These are phyloP conservation scores for Nowickia ferox DNA, from an alignment of 2,888 invertebrate species.

Conservation along the genomic window DNA sequence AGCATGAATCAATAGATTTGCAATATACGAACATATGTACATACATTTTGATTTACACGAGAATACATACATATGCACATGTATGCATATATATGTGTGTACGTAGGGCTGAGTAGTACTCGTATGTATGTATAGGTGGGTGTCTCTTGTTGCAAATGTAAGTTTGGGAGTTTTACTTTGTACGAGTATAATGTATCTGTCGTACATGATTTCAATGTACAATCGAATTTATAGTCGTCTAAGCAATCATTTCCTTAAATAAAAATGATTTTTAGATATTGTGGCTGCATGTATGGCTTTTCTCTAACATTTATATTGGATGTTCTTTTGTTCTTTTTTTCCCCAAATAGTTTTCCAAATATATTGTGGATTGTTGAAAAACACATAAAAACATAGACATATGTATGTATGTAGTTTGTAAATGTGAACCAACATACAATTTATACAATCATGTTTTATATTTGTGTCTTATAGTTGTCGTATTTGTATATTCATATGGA, in stretches of 20 bases:
- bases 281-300: neutral
- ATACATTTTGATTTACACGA: neutral
- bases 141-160: neutral
- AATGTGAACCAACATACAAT: neutral
- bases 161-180: neutral
- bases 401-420: neutral
- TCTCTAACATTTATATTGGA: neutral
- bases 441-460: slow-evolving; percentile 31
- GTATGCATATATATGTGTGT: neutral
- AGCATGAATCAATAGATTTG: slow-evolving; percentile 27
- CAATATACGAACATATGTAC: neutral
- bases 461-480: slow-evolving; percentile 21
- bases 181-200: neutral
- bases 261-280: slow-evolving; percentile 43
- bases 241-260: slow-evolving; percentile 28
- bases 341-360: slow-evolving; percentile 33
- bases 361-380: slow-evolving; percentile 20
- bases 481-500: slow-evolving; percentile 37
- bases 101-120: neutral
- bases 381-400: neutral
- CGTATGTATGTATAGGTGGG: neutral
- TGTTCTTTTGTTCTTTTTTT: slow-evolving; percentile 7
- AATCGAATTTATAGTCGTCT: slow-evolving; percentile 21
- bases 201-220: neutral
- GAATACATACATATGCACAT: neutral